A percentile compares a stretch with the other conserved stretches of the same genome.
Conservation (phyloP, 1,140 invertebrate species). For the Drosophila rufa region DNA sequence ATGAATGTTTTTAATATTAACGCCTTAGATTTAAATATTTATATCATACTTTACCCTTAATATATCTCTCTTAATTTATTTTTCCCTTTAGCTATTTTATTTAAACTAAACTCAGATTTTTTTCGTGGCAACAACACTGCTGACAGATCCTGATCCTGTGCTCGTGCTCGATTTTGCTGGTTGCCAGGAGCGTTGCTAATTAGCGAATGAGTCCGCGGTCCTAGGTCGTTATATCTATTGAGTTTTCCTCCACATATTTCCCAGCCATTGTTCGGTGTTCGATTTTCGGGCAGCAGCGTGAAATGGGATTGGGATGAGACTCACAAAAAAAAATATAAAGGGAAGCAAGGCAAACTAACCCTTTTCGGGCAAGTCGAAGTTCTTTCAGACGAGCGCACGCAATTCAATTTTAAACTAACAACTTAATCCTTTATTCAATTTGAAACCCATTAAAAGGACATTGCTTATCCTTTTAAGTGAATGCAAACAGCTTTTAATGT, state of each 20-base stretch:
- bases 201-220: constrained; percentile 55
- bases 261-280: constrained; percentile 25
- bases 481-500: constrained; percentile 85
- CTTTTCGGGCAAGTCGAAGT: constrained; percentile 40
- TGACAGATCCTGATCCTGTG: constrained; percentile 9
- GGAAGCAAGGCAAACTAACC: constrained; percentile 30
- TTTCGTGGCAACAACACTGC: not conserved
- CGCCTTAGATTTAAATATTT: not conserved
- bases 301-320: constrained; percentile 41
- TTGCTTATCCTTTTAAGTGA: constrained; percentile 85
- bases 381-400: constrained; percentile 70
- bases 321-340: not conserved
- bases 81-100: not conserved
- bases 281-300: constrained; percentile 45
- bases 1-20: no score
- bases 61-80: not conserved
- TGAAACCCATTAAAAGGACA: constrained; percentile 86
- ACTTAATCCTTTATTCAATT: constrained; percentile 86
- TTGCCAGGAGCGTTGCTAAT: constrained; percentile 78
- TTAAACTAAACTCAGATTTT: not conserved
- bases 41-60: not conserved
- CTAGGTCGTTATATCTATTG: constrained; percentile 65
- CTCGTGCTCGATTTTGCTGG: constrained; percentile 16
- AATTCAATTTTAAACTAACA: constrained; percentile 85
- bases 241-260: constrained; percentile 40